These are phyloP conservation scores for Glaucopsyche alexis DNA, from an alignment of 2,888 invertebrate species.

Conservation along the genomic window DNA sequence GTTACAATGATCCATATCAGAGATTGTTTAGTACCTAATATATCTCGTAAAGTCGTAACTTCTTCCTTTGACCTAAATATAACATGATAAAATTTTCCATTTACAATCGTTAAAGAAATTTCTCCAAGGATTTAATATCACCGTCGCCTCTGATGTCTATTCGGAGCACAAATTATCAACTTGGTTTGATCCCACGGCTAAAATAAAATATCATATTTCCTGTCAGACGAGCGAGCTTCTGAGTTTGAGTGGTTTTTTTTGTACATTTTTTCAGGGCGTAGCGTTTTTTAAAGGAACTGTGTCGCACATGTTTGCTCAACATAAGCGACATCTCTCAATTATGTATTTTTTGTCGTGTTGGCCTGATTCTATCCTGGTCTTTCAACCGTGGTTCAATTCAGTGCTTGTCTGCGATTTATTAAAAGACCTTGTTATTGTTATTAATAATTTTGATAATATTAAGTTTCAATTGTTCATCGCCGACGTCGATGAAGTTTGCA, in stretches of 20 bases:
- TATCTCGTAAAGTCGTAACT: neutral
- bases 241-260: slow-evolving; percentile 69
- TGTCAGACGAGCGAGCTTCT: slow-evolving; percentile 73
- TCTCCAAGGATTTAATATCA: slow-evolving; percentile 70
- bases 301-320: slow-evolving; percentile 75
- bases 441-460: neutral
- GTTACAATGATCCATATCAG: slow-evolving; percentile 1
- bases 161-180: slow-evolving; percentile 76
- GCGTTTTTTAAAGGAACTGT: slow-evolving; percentile 72
- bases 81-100: slow-evolving; percentile 52
- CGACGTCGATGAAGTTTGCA: neutral
- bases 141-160: slow-evolving; percentile 67
- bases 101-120: slow-evolving; percentile 64
- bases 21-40: neutral
- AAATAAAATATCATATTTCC: slow-evolving; percentile 81
- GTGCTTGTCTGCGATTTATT: slow-evolving; percentile 28
- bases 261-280: slow-evolving; percentile 60
- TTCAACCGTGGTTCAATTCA: slow-evolving; percentile 29
- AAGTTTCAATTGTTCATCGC: neutral
- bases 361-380: slow-evolving; percentile 36
- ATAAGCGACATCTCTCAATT: slow-evolving; percentile 57
- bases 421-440: slow-evolving; percentile 1
- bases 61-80: slow-evolving; percentile 43
- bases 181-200: slow-evolving; percentile 78
- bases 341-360: slow-evolving; percentile 40